A percentile compares a stretch with the other conserved stretches of the same genome.
These are phyloP conservation scores for Procavia capensis DNA, from an alignment of 2,113 vertebrate genomes.

Conservation along the genomic window DNA sequence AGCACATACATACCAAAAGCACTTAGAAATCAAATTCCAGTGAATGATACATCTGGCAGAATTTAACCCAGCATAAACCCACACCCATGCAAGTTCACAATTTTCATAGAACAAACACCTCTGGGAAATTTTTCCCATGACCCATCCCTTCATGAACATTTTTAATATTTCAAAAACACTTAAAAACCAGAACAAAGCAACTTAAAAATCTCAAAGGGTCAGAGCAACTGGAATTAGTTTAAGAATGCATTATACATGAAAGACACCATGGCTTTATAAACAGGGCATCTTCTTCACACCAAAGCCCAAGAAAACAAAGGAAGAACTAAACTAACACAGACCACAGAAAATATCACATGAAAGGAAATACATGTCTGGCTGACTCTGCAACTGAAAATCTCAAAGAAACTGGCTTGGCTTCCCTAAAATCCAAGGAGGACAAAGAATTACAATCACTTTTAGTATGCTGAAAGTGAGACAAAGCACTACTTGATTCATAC, in stretches of 20 bases:
- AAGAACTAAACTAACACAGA: conserved; percentile 58
- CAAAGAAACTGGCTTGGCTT: conserved; percentile 38
- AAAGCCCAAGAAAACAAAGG: conserved; percentile 70
- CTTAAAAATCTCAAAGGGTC: conserved; percentile 74
- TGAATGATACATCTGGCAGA: conserved; percentile 59
- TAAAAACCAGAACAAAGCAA: conserved; percentile 74
- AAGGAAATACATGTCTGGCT: conserved; percentile 42
- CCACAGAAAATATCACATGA: conserved; percentile 46
- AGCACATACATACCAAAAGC: conserved; percentile 65
- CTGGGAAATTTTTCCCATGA: conserved; percentile 69
- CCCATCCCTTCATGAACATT: conserved; percentile 54
- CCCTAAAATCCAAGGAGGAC: background rate
- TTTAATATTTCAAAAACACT: conserved; percentile 77
- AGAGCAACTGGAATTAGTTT: conserved; percentile 73
- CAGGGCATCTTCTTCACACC: conserved; percentile 72
- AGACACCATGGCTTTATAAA: conserved; percentile 63
- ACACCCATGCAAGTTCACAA: conserved; percentile 29
- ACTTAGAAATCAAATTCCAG: conserved; percentile 52
- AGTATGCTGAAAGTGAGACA: background rate
- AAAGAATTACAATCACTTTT: background rate
- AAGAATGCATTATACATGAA: conserved; percentile 73
- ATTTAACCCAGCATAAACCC: conserved; percentile 30
- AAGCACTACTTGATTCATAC: background rate
- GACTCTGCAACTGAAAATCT: background rate
- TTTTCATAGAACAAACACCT: conserved; percentile 63